Conservation (phyloP, 2,113 vertebrate genomes). For the Scomber colias region DNA sequence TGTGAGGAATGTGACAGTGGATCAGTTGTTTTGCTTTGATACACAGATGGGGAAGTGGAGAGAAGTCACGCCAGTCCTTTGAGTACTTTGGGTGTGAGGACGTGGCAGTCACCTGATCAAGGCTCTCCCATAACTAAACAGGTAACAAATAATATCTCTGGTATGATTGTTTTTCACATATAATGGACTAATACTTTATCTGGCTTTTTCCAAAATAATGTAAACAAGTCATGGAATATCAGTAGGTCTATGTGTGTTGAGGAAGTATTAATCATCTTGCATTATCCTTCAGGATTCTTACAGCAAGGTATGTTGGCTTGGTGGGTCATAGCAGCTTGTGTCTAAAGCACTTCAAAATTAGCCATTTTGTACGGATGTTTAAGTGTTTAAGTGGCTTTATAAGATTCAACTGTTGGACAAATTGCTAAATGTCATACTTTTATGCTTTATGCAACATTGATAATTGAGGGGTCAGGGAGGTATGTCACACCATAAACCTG, state of each 20-base stretch:
- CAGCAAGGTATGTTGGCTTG: background rate
- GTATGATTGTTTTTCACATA: background rate
- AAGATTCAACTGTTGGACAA: background rate
- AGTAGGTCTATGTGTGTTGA: too few relatives aligned
- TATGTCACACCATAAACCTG: constrained; percentile 18
- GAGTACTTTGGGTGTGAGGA: constrained; percentile 32
- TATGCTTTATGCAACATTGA: background rate
- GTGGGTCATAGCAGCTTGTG: background rate
- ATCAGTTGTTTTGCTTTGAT: constrained; percentile 73
- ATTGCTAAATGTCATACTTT: background rate
- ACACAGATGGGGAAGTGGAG: constrained; percentile 62
- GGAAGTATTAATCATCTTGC: background rate
- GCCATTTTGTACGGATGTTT: background rate
- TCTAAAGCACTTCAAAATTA: background rate
- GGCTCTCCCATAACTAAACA: constrained; percentile 41
- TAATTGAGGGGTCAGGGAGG: background rate
- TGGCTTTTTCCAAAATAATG: too few relatives aligned
- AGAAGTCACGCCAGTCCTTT: constrained; percentile 37
- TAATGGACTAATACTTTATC: too few relatives aligned
- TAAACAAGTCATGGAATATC: too few relatives aligned
- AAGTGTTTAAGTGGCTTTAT: background rate
- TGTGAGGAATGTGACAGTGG: constrained; percentile 20
- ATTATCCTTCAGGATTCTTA: background rate
- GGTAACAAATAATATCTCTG: constrained; percentile 57
- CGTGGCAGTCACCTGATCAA: constrained; percentile 45